A percentile compares a stretch with the other conserved stretches of the same genome.
Conservation (phyloP, 2,113 vertebrate species). For the Zapornia atra region DNA sequence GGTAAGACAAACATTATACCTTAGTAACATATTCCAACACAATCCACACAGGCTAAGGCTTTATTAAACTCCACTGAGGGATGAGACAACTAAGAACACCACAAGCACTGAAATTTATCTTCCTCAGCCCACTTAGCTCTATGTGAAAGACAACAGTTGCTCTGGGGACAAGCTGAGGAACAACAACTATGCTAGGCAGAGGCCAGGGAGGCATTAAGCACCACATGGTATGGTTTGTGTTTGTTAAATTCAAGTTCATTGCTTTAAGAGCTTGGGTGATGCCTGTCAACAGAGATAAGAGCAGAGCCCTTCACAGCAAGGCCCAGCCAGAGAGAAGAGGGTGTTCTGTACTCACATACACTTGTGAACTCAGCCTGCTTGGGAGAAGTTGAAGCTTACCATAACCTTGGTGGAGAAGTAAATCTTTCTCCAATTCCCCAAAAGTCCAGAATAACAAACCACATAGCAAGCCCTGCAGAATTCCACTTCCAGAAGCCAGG, state of each 20-base stretch:
- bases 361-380: not conserved
- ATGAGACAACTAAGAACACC: not conserved
- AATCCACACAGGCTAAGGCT: not conserved
- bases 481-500: conserved; percentile 50
- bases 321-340: not conserved
- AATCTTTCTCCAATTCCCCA: not conserved
- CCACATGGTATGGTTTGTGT: not conserved
- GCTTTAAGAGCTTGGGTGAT: not conserved
- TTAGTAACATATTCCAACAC: not conserved
- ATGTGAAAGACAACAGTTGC: not conserved
- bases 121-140: not conserved
- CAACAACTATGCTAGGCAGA: not conserved
- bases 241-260: not conserved
- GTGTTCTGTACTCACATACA: fast-evolving
- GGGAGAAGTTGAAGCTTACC: not conserved
- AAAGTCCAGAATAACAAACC: not conserved
- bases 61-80: not conserved
- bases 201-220: not conserved
- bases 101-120: not conserved
- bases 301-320: not conserved
- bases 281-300: not conserved
- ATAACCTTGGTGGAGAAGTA: not conserved
- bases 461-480: not conserved
- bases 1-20: not conserved
- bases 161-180: not conserved